Evolutionary conservation across 2,888 invertebrate genomes (phyloP).

Genomic region (Conomelus anceps): DNA sequence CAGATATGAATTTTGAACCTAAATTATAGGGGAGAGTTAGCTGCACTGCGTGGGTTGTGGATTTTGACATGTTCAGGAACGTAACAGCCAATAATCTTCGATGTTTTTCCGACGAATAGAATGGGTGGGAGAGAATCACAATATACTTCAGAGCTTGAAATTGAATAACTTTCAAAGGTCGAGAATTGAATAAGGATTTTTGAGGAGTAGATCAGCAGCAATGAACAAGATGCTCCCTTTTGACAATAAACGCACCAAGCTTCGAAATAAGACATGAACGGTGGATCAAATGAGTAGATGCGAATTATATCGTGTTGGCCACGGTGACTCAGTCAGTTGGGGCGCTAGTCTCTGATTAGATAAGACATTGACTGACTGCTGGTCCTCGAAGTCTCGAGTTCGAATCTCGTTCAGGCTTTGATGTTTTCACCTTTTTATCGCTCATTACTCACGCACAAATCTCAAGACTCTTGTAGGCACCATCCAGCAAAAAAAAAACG

Average conservation of each 20-base stretch:
- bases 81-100: not conserved
- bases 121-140: not conserved
- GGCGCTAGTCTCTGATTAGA: no score
- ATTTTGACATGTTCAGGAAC: not conserved
- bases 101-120: not conserved
- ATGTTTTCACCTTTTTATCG: no score
- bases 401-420: no score
- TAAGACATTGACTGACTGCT: no score
- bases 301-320: no score
- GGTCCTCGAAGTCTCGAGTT: no score
- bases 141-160: not conserved
- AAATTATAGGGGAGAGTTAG: not conserved
- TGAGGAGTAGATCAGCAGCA: not conserved
- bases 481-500: no score
- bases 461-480: no score
- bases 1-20: no score
- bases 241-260: not conserved
- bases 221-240: not conserved
- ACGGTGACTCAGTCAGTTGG: no score
- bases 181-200: not conserved
- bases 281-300: not conserved
- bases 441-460: no score
- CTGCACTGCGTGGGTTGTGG: not conserved
- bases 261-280: not conserved
- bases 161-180: not conserved